Percentiles rank a stretch among this genome's conserved stretches.
Evolutionary conservation across 1,140 invertebrate genomes (phyloP).

Genomic region (Agraylea sexmaculata): DNA sequence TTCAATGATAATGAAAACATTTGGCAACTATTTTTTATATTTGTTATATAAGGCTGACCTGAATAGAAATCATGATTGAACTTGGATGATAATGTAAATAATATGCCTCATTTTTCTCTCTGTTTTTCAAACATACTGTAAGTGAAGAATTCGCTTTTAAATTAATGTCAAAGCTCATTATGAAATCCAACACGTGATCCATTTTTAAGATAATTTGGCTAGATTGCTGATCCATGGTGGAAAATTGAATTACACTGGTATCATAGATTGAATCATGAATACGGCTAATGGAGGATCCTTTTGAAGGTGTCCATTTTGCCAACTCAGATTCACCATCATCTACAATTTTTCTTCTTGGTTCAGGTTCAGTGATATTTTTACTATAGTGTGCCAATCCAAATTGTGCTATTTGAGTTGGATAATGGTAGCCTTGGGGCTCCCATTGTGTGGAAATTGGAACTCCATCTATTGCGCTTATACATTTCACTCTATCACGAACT

Average conservation of each 20-base stretch:
- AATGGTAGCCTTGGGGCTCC: constrained; percentile 88
- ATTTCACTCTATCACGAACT: constrained; percentile 86
- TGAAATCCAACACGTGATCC: constrained; percentile 62
- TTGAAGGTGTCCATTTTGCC: constrained; percentile 54
- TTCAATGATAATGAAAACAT: background rate
- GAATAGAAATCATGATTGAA: constrained; percentile 56
- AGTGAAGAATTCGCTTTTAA: constrained; percentile 68
- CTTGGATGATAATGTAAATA: constrained; percentile 74
- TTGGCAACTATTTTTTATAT: constrained; percentile 7
- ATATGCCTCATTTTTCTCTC: constrained; percentile 63
- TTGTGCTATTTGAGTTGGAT: constrained; percentile 97
- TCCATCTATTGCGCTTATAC: constrained; percentile 82
- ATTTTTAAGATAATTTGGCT: constrained; percentile 58
- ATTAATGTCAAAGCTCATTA: constrained; percentile 64
- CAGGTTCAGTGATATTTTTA: constrained; percentile 77
- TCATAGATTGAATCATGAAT: constrained; percentile 45
- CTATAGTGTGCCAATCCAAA: constrained; percentile 95
- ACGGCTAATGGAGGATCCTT: constrained; percentile 48
- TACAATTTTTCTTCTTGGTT: constrained; percentile 53
- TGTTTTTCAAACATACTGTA: constrained; percentile 63
- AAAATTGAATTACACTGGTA: constrained; percentile 54
- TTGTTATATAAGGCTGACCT: constrained; percentile 36
- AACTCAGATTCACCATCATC: constrained; percentile 62
- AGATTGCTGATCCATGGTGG: constrained; percentile 53
- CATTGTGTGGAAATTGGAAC: constrained; percentile 93